phyloP scores from a whole-genome alignment of 2,113 vertebrate species.

The Morone chrysops region DNA sequence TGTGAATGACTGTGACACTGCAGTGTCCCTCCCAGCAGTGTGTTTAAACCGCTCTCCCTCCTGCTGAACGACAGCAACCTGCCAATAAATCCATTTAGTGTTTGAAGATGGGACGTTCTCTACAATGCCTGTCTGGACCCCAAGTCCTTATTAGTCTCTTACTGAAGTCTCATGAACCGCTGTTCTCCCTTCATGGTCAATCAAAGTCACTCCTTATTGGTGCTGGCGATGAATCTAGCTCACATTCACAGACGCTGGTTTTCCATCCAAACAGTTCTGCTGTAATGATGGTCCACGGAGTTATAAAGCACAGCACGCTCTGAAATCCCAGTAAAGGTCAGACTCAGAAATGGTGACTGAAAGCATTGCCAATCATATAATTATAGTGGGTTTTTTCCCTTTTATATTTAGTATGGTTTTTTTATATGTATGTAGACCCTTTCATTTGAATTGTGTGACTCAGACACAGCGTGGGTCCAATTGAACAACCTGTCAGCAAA shows the following conservation, averaged over 20 bases:
- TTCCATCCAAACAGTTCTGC: constrained; percentile 3
- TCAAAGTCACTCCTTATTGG: constrained; percentile 52
- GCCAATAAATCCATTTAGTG: constrained; percentile 63
- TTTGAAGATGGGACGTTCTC: constrained; percentile 52
- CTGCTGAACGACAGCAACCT: constrained; percentile 59
- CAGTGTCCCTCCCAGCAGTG: constrained; percentile 51
- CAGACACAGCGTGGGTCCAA: background rate
- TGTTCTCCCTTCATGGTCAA: constrained; percentile 51
- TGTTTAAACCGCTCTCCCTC: constrained; percentile 37
- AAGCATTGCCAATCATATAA: background rate
- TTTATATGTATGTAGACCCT: background rate
- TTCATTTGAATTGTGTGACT: constrained; percentile 1
- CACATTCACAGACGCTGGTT: constrained; percentile 22
- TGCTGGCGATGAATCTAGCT: constrained; percentile 4
- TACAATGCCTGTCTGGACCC: constrained; percentile 12
- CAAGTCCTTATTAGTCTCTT: constrained; percentile 49
- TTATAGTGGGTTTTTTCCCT: background rate
- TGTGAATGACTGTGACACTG: constrained; percentile 65
- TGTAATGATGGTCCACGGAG: background rate
- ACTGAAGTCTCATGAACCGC: constrained; percentile 46
- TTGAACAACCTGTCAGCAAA: background rate
- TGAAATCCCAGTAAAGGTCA: background rate
- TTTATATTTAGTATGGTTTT: background rate
- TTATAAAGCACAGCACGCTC: background rate
- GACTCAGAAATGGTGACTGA: background rate